phyloP scores from a whole-genome alignment of 2,113 vertebrate genomes.

The Crotalus helleri region DNA sequence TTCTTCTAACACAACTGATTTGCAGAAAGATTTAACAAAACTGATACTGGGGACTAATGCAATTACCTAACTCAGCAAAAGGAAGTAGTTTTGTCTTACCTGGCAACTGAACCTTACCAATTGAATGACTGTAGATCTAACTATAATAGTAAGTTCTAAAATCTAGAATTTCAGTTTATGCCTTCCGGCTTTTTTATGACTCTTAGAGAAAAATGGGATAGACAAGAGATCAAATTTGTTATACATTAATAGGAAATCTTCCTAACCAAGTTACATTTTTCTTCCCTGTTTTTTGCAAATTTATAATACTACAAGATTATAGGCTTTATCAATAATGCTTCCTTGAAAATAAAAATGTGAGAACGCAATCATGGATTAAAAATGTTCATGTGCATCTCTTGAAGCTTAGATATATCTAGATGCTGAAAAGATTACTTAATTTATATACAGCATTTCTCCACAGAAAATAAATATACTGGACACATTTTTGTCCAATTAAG shows the following conservation, averaged over 20 bases:
- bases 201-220: not conserved
- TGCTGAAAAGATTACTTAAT: not conserved
- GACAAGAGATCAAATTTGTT: not conserved
- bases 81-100: not conserved
- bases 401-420: not conserved
- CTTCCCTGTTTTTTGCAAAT: not conserved
- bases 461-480: not conserved
- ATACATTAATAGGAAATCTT: not conserved
- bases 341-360: not conserved
- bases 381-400: not conserved
- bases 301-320: not conserved
- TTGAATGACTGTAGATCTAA: not conserved
- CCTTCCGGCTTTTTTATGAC: not conserved
- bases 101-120: not conserved
- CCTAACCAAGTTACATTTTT: not conserved
- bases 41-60: rapidly evolving
- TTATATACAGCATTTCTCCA: not conserved
- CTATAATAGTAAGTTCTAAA: not conserved
- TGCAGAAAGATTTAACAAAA: not conserved
- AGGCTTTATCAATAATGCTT: not conserved
- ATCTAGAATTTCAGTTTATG: not conserved
- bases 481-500: not conserved
- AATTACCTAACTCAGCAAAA: rapidly evolving
- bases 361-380: not conserved
- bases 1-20: not conserved